A percentile compares a stretch with the other conserved stretches of the same genome.
Evolutionary conservation across 2,113 vertebrate genomes (phyloP).

Genomic region (Malurus cyaneus): DNA sequence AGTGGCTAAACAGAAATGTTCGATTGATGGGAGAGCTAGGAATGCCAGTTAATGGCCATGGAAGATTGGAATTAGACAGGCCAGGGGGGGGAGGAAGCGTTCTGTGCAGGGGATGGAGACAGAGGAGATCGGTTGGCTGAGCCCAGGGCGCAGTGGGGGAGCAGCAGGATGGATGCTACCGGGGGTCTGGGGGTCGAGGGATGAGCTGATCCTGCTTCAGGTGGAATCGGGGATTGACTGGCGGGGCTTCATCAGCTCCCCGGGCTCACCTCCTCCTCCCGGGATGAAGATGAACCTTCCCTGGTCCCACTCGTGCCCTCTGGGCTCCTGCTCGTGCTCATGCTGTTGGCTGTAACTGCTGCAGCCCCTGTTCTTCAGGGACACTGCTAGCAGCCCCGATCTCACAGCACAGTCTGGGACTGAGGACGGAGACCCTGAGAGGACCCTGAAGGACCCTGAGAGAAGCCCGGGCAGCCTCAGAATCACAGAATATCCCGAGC

Average conservation of each 20-base stretch:
- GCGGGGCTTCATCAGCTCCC: neutral
- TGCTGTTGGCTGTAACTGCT: neutral
- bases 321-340: accelerated
- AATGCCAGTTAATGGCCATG: accelerated
- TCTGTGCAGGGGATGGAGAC: neutral
- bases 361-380: accelerated
- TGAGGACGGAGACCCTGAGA: neutral
- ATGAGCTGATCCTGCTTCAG: neutral
- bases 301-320: accelerated
- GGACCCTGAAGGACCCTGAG: too few species aligned
- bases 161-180: neutral
- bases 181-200: neutral
- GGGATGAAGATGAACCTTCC: accelerated
- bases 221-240: accelerated
- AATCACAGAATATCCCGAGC: accelerated
- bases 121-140: neutral
- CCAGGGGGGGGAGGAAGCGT: slow-evolving; percentile 61
- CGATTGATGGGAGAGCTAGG: neutral
- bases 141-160: neutral
- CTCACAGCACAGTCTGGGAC: accelerated
- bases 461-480: accelerated
- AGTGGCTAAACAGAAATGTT: neutral
- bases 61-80: slow-evolving; percentile 14
- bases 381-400: accelerated
- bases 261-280: neutral